A percentile compares a stretch with the other conserved stretches of the same genome.
Evolutionary conservation across 2,888 invertebrate genomes (phyloP).

Genomic region (Trachelus tabidus): DNA sequence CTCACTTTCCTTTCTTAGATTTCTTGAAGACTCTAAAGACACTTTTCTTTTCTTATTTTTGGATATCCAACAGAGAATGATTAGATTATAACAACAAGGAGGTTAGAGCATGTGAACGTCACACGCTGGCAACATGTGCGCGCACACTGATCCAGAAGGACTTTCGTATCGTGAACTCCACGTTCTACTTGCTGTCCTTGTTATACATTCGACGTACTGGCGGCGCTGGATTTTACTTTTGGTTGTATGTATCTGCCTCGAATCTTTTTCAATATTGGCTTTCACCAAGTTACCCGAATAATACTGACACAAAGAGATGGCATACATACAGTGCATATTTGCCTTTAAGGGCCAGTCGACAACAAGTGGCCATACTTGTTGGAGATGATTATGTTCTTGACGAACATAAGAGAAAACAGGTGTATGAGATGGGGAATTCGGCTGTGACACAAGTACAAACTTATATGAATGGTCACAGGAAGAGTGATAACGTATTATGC

Average conservation of each 20-base stretch:
- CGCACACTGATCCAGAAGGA: neutral
- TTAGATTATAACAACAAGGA: neutral
- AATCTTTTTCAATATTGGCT: neutral
- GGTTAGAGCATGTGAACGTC: neutral
- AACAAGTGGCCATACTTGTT: neutral
- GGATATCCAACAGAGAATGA: neutral
- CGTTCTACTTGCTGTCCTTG: neutral
- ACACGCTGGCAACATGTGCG: neutral
- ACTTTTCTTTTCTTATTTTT: neutral
- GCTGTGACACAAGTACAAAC: neutral
- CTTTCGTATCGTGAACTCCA: neutral
- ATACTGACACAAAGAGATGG: neutral
- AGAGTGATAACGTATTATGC: neutral
- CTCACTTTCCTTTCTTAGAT: neutral
- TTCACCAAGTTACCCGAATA: neutral
- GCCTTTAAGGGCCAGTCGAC: neutral
- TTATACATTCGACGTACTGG: neutral
- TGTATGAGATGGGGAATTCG: neutral
- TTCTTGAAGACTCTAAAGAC: neutral
- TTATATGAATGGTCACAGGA: neutral
- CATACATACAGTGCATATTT: neutral
- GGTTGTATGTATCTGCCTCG: neutral
- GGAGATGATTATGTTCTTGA: neutral
- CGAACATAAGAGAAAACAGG: neutral
- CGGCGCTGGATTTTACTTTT: neutral